phyloP scores from a whole-genome alignment of 2,888 invertebrate genomes.

The Lutraria lutraria region DNA sequence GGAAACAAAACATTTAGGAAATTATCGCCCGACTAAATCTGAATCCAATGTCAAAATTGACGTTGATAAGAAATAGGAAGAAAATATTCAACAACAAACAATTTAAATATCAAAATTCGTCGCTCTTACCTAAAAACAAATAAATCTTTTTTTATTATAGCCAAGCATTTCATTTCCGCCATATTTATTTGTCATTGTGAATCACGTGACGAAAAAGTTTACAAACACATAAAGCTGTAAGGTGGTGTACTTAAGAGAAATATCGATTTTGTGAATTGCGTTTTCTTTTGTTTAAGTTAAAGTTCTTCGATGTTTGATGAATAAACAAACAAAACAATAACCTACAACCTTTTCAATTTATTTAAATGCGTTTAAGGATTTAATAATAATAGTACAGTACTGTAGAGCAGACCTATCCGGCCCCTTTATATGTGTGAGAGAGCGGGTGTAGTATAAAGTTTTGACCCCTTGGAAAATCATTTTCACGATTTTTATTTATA shows the following conservation, averaged over 20 bases:
- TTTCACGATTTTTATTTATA: too few species aligned
- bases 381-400: too few species aligned
- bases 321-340: too few species aligned
- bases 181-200: constrained; percentile 41
- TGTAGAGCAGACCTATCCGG: too few species aligned
- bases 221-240: constrained; percentile 19
- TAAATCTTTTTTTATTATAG: not conserved
- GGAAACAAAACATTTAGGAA: not conserved
- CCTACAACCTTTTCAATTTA: too few species aligned
- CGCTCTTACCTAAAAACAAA: constrained; percentile 12
- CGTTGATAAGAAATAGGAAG: not conserved
- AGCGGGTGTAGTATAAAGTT: too few species aligned
- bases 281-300: not conserved
- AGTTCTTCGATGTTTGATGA: too few species aligned
- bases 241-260: not conserved
- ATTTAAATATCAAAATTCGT: not conserved
- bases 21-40: not conserved
- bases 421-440: too few species aligned
- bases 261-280: not conserved
- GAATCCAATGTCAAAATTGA: not conserved
- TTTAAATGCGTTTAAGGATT: too few species aligned
- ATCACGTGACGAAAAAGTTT: constrained; percentile 38
- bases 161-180: constrained; percentile 40
- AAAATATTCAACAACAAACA: not conserved
- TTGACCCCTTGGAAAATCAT: too few species aligned